These are phyloP conservation scores for Microplitis deprimator DNA, from an alignment of 2,888 invertebrate species.

Conservation along the genomic window DNA sequence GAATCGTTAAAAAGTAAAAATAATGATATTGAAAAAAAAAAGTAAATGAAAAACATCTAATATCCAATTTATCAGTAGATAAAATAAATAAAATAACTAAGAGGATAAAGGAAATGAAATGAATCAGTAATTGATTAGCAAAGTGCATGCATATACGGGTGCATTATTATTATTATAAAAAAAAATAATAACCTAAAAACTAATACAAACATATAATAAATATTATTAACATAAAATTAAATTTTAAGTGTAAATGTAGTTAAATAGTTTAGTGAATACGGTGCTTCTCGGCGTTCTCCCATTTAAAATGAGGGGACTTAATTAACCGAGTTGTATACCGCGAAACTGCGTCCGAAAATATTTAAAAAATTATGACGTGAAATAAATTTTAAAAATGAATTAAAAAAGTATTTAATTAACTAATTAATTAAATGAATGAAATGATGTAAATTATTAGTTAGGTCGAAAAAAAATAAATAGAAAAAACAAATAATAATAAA, in stretches of 20 bases:
- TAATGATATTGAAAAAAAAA: constrained; percentile 36
- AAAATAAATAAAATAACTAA: not conserved
- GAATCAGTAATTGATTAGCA: not conserved
- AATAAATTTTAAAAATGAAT: constrained; percentile 24
- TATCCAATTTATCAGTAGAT: constrained; percentile 5
- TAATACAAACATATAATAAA: not conserved
- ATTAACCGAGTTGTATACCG: not conserved
- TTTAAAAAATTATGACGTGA: not conserved
- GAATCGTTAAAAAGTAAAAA: constrained; percentile 46
- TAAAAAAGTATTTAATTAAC: constrained; percentile 14
- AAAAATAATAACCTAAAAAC: not conserved
- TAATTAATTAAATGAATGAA: constrained; percentile 5
- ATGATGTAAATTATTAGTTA: constrained; percentile 27
- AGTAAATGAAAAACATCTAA: constrained; percentile 43
- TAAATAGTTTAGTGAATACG: not conserved
- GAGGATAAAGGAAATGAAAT: not conserved
- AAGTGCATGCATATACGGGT: constrained; percentile 1
- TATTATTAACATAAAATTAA: not conserved
- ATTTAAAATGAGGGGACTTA: not conserved
- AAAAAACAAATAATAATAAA: not conserved
- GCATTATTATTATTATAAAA: not conserved
- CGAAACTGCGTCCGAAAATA: not conserved
- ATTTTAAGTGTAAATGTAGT: not conserved
- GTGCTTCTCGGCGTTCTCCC: not conserved
- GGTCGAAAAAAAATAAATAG: constrained; percentile 4